Conservation (phyloP, 2,113 vertebrate genomes). For the Proterorhinus semilunaris region DNA sequence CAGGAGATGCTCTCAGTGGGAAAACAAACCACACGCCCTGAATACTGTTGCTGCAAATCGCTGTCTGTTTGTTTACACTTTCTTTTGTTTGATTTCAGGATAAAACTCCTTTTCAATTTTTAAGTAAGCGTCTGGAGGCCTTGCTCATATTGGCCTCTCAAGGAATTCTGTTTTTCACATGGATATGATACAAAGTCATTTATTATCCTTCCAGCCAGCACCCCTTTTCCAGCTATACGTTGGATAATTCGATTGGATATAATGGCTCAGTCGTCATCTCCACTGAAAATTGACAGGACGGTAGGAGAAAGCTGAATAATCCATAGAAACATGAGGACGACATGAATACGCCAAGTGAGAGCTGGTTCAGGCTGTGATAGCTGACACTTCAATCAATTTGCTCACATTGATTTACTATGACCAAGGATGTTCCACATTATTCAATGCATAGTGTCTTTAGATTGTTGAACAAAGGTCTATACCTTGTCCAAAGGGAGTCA, state of each 20-base stretch:
- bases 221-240: too few relatives aligned
- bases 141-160: background rate
- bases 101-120: background rate
- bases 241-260: too few relatives aligned
- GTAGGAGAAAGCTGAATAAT: background rate
- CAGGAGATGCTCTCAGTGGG: slow-evolving; percentile 39
- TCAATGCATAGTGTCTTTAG: too few relatives aligned
- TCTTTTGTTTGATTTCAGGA: background rate
- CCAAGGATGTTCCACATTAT: background rate
- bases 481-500: too few relatives aligned
- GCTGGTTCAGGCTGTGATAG: background rate
- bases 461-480: too few relatives aligned
- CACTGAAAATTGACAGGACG: too few relatives aligned
- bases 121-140: background rate
- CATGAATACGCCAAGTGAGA: background rate
- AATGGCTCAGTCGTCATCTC: too few relatives aligned
- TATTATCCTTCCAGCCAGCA: too few relatives aligned
- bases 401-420: background rate
- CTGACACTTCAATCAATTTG: background rate
- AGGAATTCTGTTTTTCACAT: background rate
- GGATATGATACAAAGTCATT: background rate
- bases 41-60: slow-evolving; percentile 28
- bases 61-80: slow-evolving; percentile 37
- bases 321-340: background rate
- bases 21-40: slow-evolving; percentile 42